Evolutionary conservation across 2,888 invertebrate genomes (phyloP).

Genomic region (Dryomyza anilis): DNA sequence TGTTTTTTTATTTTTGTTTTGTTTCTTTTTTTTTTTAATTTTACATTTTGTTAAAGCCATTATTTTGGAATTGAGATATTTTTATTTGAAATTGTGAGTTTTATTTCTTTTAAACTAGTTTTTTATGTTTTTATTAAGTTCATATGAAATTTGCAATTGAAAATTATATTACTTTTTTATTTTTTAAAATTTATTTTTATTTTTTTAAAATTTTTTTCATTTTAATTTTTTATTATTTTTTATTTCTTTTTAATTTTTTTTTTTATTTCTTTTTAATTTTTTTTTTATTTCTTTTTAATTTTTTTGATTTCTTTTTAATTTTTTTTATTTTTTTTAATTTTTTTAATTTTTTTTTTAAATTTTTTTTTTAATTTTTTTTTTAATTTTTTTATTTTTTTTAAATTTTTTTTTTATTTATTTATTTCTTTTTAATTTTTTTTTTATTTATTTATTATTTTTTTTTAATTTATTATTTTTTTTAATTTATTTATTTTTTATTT

Average conservation of each 20-base stretch:
- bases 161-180: constrained; percentile 4
- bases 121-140: background rate
- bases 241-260: constrained; percentile 29
- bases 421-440: background rate
- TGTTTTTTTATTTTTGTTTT: constrained; percentile 30
- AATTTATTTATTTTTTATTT: background rate
- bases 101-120: background rate
- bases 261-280: constrained; percentile 13
- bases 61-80: too few relatives aligned
- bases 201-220: constrained; percentile 27
- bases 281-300: constrained; percentile 15
- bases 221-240: background rate
- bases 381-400: too few relatives aligned
- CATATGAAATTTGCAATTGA: background rate
- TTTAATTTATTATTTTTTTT: background rate
- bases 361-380: too few relatives aligned
- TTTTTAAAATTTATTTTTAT: background rate
- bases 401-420: background rate
- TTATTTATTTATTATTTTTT: background rate
- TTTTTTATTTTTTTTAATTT: background rate
- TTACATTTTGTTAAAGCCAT: too few relatives aligned
- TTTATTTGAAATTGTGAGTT: too few relatives aligned
- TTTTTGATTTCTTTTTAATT: constrained; percentile 25
- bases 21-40: too few relatives aligned
- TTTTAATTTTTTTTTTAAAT: too few relatives aligned